phyloP scores from a whole-genome alignment of 2,797 vertebrate genomes.

The Yasuhikotakia modesta region DNA sequence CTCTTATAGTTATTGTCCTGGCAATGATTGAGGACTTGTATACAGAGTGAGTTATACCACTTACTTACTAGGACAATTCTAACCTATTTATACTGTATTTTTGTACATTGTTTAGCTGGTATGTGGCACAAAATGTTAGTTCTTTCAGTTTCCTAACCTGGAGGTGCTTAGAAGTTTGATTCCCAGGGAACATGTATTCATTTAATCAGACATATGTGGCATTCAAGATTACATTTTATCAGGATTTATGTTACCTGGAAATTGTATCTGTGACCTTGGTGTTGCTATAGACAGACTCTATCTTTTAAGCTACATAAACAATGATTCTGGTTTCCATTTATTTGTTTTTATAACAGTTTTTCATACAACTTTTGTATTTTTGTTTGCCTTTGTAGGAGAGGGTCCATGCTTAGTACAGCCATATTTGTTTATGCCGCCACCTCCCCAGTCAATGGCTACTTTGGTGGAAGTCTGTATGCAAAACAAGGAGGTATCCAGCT shows the following conservation, averaged over 20 bases:
- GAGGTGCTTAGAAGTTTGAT: background rate
- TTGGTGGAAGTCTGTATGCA: slow-evolving; percentile 98
- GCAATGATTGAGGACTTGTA: slow-evolving; percentile 99
- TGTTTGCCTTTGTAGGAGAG: slow-evolving; percentile 82
- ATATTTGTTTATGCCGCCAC: slow-evolving; percentile 99
- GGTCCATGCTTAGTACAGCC: slow-evolving; percentile 98
- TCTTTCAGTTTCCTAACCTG: no score
- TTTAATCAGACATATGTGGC: background rate
- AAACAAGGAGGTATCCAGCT: slow-evolving; percentile 95
- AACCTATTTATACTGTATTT: background rate
- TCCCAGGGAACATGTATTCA: background rate
- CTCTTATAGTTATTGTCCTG: slow-evolving; percentile 96
- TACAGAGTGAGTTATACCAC: slow-evolving; percentile 91
- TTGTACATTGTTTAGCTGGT: background rate
- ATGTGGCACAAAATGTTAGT: background rate
- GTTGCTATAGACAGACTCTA: no score
- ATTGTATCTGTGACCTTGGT: no score
- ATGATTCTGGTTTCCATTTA: no score
- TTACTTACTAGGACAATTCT: background rate
- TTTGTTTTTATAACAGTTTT: no score
- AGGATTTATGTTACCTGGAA: background rate
- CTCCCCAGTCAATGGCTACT: slow-evolving; percentile 98
- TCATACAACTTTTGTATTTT: background rate
- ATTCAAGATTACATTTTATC: background rate
- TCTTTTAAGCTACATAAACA: no score